Conservation (phyloP, 92 coral and sea anemone genomes). For the Scolanthus callimorphus region DNA sequence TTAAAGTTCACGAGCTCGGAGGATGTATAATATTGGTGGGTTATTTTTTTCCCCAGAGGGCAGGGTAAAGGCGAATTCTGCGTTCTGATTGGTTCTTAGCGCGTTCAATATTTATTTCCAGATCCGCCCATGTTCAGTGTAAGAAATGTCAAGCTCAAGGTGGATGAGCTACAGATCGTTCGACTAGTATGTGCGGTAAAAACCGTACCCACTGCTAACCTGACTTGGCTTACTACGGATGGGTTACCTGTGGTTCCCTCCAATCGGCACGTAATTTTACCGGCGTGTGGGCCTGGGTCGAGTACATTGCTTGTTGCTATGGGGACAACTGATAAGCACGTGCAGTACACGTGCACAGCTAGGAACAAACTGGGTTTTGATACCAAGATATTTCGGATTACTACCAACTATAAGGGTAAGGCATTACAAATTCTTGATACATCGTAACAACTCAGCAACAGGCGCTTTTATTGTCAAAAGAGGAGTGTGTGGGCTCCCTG, state of each 20-base stretch:
- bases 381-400: background rate
- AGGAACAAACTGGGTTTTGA: background rate
- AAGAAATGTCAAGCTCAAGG: background rate
- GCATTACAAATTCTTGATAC: too few relatives aligned
- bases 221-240: background rate
- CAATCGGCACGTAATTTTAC: background rate
- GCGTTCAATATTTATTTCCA: background rate
- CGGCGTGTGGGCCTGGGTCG: background rate
- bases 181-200: background rate
- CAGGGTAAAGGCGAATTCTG: too few relatives aligned
- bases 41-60: too few relatives aligned
- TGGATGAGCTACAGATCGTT: background rate
- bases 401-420: background rate
- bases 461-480: too few relatives aligned
- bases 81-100: too few relatives aligned
- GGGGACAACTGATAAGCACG: background rate
- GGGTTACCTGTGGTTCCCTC: background rate
- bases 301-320: background rate
- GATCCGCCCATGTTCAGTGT: background rate
- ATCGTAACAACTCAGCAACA: too few relatives aligned
- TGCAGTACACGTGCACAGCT: background rate
- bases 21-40: too few relatives aligned
- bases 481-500: too few relatives aligned
- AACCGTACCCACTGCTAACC: background rate
- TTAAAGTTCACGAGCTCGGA: too few relatives aligned